Percentiles rank a stretch among this genome's conserved stretches.
Conservation (phyloP, 30 jellyfish, hydroid and myxozoan genomes). For the Phacellophora camtschatica region DNA sequence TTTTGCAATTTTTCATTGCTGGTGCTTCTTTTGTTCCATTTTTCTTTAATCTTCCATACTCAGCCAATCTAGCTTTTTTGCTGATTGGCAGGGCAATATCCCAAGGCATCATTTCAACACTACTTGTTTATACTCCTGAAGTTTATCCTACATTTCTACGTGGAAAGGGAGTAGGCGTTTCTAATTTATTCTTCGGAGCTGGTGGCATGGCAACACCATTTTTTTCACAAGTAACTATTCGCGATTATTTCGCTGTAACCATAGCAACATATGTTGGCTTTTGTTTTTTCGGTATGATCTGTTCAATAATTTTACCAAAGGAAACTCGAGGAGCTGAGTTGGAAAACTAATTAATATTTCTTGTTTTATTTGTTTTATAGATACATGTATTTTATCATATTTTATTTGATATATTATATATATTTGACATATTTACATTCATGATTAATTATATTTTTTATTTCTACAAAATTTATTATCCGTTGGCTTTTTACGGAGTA, state of each 20-base stretch:
- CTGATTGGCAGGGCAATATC: slow-evolving; percentile 53
- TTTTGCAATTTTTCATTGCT: slow-evolving; percentile 9
- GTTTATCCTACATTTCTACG: slow-evolving; percentile 76
- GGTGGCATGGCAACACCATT: slow-evolving; percentile 74
- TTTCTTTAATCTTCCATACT: slow-evolving; percentile 14
- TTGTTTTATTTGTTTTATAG: too few species aligned
- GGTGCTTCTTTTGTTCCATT: slow-evolving; percentile 43
- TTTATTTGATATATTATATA: too few species aligned
- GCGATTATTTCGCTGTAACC: slow-evolving; percentile 12
- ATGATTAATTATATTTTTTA: too few species aligned
- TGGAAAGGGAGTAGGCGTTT: slow-evolving; percentile 61
- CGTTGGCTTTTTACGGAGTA: too few species aligned
- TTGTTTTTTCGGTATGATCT: slow-evolving; percentile 26
- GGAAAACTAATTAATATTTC: slow-evolving; percentile 38
- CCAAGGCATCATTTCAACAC: slow-evolving; percentile 58
- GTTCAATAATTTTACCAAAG: slow-evolving; percentile 34
- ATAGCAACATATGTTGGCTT: slow-evolving; percentile 36
- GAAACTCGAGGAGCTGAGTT: slow-evolving; percentile 63
- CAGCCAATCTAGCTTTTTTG: neutral
- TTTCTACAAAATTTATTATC: too few species aligned
- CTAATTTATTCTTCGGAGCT: slow-evolving; percentile 45
- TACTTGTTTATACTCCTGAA: slow-evolving; percentile 72
- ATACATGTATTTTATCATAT: too few species aligned
- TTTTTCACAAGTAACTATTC: slow-evolving; percentile 51
- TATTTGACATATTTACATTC: too few species aligned